A percentile compares a stretch with the other conserved stretches of the same genome.
These are phyloP conservation scores for Odocoileus virginianus DNA, from an alignment of 2,113 vertebrate genomes.

Conservation along the genomic window DNA sequence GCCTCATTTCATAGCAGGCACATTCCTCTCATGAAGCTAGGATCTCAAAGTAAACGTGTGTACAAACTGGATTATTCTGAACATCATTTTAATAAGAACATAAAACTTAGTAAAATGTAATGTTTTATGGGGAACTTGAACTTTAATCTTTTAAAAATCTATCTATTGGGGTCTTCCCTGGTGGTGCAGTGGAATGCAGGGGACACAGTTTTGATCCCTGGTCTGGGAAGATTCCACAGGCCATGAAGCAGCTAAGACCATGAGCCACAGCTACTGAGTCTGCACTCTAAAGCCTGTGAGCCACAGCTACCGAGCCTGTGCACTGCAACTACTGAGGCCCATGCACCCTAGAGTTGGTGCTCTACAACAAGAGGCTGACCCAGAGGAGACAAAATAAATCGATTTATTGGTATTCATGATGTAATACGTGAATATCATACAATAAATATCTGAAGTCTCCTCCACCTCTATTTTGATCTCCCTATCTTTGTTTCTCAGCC, in stretches of 20 bases:
- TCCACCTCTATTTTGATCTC: neutral
- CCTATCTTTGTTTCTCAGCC: neutral
- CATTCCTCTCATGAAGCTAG: neutral
- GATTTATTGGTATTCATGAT: neutral
- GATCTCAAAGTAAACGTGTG: neutral
- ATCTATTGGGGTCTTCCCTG: neutral
- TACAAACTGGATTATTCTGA: neutral
- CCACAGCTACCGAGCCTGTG: neutral
- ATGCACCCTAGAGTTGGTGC: neutral
- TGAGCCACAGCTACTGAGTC: neutral
- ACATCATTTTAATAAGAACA: neutral
- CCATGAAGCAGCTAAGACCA: neutral
- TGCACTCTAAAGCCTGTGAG: neutral
- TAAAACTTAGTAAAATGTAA: neutral
- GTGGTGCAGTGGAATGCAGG: neutral
- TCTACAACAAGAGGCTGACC: neutral
- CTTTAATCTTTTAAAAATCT: neutral
- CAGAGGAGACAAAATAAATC: neutral
- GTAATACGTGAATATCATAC: neutral
- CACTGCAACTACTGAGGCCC: neutral
- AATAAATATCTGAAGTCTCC: neutral
- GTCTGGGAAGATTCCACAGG: neutral
- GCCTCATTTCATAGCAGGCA: rapidly evolving
- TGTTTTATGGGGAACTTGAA: neutral
- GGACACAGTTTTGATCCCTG: neutral